These are phyloP conservation scores for Eulacestoma nigropectus DNA, from an alignment of 2,113 vertebrate species.

Conservation along the genomic window DNA sequence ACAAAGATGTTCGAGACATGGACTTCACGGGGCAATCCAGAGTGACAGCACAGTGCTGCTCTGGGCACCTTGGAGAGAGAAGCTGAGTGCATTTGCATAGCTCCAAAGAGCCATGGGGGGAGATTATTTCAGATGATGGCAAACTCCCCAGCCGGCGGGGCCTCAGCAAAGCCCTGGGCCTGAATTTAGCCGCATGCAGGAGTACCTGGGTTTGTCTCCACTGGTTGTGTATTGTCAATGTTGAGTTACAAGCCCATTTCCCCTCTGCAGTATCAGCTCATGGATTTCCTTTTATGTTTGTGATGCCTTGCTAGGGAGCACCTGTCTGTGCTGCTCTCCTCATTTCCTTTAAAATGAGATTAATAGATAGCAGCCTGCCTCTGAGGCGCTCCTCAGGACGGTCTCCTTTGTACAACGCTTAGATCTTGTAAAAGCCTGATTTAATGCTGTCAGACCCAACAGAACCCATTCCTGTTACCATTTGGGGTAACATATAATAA, in stretches of 20 bases:
- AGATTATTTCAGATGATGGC: background rate
- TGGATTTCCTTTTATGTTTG: background rate
- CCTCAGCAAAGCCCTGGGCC: background rate
- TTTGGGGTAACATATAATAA: background rate
- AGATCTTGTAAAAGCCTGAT: slow-evolving; percentile 17
- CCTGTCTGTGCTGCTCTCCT: background rate
- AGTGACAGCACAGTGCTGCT: background rate
- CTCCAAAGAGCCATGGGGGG: background rate
- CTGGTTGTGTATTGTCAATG: background rate
- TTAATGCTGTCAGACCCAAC: background rate
- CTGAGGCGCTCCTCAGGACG: background rate
- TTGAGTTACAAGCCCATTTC: slow-evolving; percentile 21
- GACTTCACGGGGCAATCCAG: background rate
- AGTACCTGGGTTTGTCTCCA: background rate
- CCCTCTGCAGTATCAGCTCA: background rate
- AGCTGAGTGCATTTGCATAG: background rate
- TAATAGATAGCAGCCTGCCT: slow-evolving; percentile 41
- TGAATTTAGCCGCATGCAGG: background rate
- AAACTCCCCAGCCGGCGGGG: background rate
- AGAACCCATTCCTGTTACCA: background rate
- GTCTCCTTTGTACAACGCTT: background rate
- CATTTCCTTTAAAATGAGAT: background rate
- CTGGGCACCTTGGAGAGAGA: background rate
- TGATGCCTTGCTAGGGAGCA: background rate
- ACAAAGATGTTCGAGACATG: background rate